These are phyloP conservation scores for Casuarius casuarius DNA, from an alignment of 2,113 vertebrate species.

Conservation along the genomic window DNA sequence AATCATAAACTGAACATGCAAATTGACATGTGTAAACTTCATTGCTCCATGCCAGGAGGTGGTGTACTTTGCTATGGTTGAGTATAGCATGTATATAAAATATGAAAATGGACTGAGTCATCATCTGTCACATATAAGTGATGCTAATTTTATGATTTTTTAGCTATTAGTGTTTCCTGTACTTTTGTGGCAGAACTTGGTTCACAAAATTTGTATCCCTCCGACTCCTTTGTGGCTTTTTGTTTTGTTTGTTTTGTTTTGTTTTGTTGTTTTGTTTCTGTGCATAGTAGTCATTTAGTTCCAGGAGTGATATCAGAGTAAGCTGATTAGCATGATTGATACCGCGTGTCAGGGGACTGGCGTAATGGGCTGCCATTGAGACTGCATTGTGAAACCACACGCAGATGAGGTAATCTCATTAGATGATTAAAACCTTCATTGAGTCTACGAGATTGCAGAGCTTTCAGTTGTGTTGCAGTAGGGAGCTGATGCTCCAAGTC, in stretches of 20 bases:
- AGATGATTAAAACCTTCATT: slow-evolving; percentile 70
- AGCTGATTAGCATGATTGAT: slow-evolving; percentile 66
- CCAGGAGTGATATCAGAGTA: slow-evolving; percentile 32
- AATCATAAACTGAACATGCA: background rate
- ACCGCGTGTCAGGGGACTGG: slow-evolving; percentile 66
- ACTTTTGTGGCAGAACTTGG: background rate
- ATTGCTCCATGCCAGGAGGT: background rate
- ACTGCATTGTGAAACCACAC: slow-evolving; percentile 55
- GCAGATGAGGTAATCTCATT: slow-evolving; percentile 75
- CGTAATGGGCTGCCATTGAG: slow-evolving; percentile 70
- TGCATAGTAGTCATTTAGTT: background rate
- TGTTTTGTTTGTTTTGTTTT: too few species aligned
- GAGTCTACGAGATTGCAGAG: slow-evolving; percentile 43
- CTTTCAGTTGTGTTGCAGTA: slow-evolving; percentile 57
- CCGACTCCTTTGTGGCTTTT: background rate
- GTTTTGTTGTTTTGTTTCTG: background rate
- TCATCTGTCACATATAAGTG: background rate
- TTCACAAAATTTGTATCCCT: background rate
- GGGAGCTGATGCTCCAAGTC: slow-evolving; percentile 21
- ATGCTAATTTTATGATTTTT: background rate
- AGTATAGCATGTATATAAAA: background rate
- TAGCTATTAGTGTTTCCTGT: background rate
- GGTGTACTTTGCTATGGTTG: background rate
- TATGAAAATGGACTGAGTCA: background rate
- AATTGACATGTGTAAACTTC: background rate